A percentile compares a stretch with the other conserved stretches of the same genome.
phyloP scores from a whole-genome alignment of 2,797 vertebrate genomes.

The Agapornis canus region DNA sequence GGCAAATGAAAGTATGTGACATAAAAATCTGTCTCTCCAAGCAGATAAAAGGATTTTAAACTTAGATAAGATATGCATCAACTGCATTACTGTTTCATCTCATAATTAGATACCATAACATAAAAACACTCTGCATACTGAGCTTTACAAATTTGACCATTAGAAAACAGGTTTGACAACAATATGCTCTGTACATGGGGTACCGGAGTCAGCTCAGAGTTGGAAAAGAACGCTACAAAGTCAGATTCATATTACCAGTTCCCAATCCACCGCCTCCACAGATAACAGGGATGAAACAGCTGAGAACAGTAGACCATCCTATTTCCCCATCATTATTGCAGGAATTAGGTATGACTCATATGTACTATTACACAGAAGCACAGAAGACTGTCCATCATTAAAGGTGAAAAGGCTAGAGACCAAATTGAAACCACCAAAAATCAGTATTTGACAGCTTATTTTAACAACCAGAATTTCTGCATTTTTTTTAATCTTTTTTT shows the following conservation, averaged over 20 bases:
- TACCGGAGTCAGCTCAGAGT: background rate
- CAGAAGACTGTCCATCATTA: background rate
- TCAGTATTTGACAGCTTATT: background rate
- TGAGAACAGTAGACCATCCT: background rate
- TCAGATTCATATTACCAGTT: background rate
- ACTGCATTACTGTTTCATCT: background rate
- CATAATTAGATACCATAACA: background rate
- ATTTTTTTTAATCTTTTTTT: background rate
- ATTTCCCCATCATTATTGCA: background rate
- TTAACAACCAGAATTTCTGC: background rate
- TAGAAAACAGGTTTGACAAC: background rate
- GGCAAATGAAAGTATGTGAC: background rate
- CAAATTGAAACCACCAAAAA: background rate
- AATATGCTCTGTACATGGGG: accelerated
- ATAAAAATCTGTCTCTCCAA: background rate
- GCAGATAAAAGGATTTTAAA: background rate
- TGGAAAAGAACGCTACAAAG: background rate
- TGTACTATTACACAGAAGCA: background rate
- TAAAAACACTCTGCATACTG: background rate
- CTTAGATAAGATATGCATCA: background rate
- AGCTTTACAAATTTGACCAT: background rate
- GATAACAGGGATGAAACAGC: background rate
- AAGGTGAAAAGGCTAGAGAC: background rate
- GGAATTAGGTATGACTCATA: background rate
- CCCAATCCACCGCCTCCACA: background rate